Evolutionary conservation across 2,113 vertebrate species (phyloP).

Genomic region (Stegostoma tigrinum): DNA sequence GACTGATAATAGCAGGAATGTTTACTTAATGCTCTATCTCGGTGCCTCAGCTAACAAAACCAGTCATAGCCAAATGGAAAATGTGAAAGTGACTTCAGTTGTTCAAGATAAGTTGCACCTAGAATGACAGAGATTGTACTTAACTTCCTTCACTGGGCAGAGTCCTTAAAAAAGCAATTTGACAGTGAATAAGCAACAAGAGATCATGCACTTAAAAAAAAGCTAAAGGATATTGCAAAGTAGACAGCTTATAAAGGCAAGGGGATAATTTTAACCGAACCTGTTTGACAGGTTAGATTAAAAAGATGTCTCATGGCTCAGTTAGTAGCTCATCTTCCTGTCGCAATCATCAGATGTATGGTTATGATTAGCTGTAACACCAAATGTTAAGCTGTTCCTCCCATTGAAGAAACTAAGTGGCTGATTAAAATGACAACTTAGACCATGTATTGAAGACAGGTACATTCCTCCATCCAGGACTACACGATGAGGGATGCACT

Average conservation of each 20-base stretch:
- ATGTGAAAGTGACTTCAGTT: constrained; percentile 26
- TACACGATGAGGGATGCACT: neutral
- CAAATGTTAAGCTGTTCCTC: neutral
- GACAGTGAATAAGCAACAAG: neutral
- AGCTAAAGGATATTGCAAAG: neutral
- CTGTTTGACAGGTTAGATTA: neutral
- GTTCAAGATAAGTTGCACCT: neutral
- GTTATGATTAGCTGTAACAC: neutral
- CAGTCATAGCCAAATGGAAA: constrained; percentile 32
- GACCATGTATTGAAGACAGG: neutral
- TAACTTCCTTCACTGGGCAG: constrained; percentile 14
- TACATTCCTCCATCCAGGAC: neutral
- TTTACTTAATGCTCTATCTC: constrained; percentile 31
- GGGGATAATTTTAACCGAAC: neutral
- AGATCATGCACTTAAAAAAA: neutral
- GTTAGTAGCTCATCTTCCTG: neutral
- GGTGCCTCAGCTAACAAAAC: neutral
- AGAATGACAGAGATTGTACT: neutral
- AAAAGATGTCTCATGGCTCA: neutral
- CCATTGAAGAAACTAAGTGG: neutral
- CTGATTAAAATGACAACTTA: neutral
- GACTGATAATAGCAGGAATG: constrained; percentile 43
- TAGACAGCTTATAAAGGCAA: neutral
- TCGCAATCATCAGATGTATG: neutral
- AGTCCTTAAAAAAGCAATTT: constrained; percentile 21